phyloP scores from a whole-genome alignment of 2,113 vertebrate genomes.

The Phaetusa simplex region DNA sequence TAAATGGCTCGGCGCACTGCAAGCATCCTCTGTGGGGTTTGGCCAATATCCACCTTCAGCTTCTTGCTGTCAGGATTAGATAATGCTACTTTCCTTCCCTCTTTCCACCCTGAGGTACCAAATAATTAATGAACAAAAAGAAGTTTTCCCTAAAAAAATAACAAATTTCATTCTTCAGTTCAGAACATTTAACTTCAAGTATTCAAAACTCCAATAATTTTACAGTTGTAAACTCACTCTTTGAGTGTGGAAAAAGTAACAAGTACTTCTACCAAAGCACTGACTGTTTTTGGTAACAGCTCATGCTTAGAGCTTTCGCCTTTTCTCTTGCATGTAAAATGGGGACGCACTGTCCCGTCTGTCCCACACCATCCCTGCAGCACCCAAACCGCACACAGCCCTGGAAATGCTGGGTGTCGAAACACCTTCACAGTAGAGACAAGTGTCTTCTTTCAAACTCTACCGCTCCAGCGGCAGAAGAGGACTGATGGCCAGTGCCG shows the following conservation, averaged over 20 bases:
- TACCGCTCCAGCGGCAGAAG: background rate
- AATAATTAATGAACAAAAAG: background rate
- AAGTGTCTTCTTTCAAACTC: background rate
- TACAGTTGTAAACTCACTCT: background rate
- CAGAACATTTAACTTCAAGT: background rate
- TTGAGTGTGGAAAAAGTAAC: background rate
- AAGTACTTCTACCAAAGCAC: background rate
- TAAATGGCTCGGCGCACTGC: fast-evolving
- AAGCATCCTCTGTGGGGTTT: background rate
- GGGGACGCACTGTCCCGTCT: background rate
- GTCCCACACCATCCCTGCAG: no score
- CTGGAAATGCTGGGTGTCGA: fast-evolving
- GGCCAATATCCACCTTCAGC: background rate
- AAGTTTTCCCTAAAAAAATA: background rate
- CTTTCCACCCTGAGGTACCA: background rate
- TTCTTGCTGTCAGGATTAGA: background rate
- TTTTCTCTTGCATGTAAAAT: fast-evolving
- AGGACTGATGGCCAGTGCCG: no score
- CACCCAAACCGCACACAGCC: background rate
- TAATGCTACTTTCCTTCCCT: background rate
- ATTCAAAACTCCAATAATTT: background rate
- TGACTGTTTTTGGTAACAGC: background rate
- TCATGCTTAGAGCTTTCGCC: background rate
- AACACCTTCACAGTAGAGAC: background rate
- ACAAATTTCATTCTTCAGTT: background rate